Base-by-base conservation (phyloP, 2,888 invertebrate species). In the Hybos culiciformis region DNA sequence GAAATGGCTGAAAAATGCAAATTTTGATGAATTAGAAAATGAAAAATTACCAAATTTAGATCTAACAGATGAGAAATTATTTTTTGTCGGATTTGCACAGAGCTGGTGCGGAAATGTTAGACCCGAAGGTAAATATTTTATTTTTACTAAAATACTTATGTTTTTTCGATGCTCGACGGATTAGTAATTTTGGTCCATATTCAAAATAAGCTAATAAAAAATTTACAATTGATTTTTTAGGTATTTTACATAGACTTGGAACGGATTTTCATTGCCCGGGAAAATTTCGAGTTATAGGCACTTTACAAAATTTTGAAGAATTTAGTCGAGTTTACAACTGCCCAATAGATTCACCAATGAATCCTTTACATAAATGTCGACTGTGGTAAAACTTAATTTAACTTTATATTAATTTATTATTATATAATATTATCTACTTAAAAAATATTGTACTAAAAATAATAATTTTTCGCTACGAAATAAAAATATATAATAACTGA, bases 1-100 rank as follows among this genome's bases (percentile, higher is more conserved):
- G 3, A 52, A 48, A n/a, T 54, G 52, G 54, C 67, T 84, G 11
- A 60, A 64, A 32, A 62, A 68, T 12, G 73, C 85, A 56, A 77
- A 78, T 0, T 64, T 72, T 2, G 67, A 64, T 2, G 44, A 47
- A 12, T 69, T 65, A 0, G 33, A 46, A 19, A 56, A 57, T 7
- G 51, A 54, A 42, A 41, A 32, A 5, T 45, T 53, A 38, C 51
- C 53, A 2, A 48, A 46, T 4, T 32, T 52, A 5, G 42, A 50
- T 34, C 37, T 51, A 14, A 48, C 48, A 11, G 48, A 47, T 15
- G 42, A 49, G 26, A 51, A 55, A 26, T 34, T 54, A 42, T 55
- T 54, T 17, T 55, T 53, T 45, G 39, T 53, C 12, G 47, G 44
- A 8, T 51, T 48, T 37, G 54, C 52, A 7, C 55, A 55, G 38